Evolutionary conservation across 2,888 invertebrate genomes (phyloP), one percentile per base, ranked within the genome.

Genomic region (Noctua pronuba): DNA sequence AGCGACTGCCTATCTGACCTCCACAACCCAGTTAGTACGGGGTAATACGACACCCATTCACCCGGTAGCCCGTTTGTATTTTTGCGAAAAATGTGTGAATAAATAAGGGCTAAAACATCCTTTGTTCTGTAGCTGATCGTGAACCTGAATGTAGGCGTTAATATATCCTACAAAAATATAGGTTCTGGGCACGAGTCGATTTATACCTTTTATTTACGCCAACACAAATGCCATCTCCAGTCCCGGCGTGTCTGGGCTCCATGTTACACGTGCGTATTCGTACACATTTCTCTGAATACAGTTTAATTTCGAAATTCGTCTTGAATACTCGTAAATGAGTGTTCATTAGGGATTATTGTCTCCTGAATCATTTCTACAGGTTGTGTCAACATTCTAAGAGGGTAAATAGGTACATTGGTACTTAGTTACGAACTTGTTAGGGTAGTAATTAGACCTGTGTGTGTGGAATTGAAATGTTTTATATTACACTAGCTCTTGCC

Each of bases 271-370:
- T 80, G 76, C 74, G 35, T 65, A 41, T 55, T 68, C 75, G 35
- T 75, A 83, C 84, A 89, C 88, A 90, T 91, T 89, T 86, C 86
- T 84, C 84, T 87, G 85, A 88, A 90, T 88, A 89, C 86, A 85
- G 87, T 89, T 90, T 90, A 88, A 91, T 92, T 91, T 85, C 71
- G 71, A 77, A 78, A 41, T 49, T 80, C 69, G 70, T 44, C 78
- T 65, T 75, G 71, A 86, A 83, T 86, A 79, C 73, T 69, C 71
- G 74, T 69, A 85, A 84, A 84, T 79, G 69, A 77, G 83, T 80
- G 77, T 83, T 85, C 88, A 78, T 89, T 88, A 88, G 73, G 64
- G 52, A 64, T 77, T 64, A 85, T 86, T 82, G 75, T 83, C 67
- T 66, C 55, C 35, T 75, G 58, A 77, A 75, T 81, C 62, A 85